These are phyloP conservation scores for Galemys pyrenaicus DNA, from an alignment of 2,113 vertebrate genomes.

Conservation along the genomic window DNA sequence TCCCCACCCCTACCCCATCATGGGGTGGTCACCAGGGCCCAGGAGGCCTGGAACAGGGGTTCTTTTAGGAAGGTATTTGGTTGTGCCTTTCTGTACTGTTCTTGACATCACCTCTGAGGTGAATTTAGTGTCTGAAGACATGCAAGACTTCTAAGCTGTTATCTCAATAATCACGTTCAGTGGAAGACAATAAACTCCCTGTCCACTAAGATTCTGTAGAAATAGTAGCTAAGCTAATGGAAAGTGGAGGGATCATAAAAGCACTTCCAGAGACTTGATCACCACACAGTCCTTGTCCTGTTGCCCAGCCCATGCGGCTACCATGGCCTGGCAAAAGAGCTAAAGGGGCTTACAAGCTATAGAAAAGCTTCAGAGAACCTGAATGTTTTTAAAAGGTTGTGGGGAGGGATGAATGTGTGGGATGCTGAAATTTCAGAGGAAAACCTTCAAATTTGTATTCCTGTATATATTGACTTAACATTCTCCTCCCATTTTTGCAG, in stretches of 20 bases:
- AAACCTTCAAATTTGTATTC: not conserved
- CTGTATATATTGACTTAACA: not conserved
- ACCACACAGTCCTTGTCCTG: not conserved
- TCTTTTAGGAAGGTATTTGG: not conserved
- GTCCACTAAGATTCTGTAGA: constrained; percentile 55
- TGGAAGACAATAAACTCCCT: constrained; percentile 35
- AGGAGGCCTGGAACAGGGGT: not conserved
- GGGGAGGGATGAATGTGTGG: not conserved
- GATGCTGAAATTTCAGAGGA: not conserved
- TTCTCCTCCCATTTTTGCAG: not conserved
- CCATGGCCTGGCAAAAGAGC: accelerated
- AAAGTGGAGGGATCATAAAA: not conserved
- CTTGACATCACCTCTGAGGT: not conserved
- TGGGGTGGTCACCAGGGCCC: not conserved
- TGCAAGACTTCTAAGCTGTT: constrained; percentile 46
- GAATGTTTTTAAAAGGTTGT: too few species aligned
- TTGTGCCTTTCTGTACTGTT: not conserved
- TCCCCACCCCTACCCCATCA: not conserved
- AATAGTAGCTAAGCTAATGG: constrained; percentile 29
- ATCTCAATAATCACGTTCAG: not conserved
- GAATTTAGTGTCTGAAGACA: constrained; percentile 55
- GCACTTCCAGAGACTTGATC: not conserved
- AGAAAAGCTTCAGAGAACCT: not conserved
- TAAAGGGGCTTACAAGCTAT: not conserved
- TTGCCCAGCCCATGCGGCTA: accelerated